Conservation (phyloP, 1,140 invertebrate genomes). For the Habropoda laboriosa region DNA sequence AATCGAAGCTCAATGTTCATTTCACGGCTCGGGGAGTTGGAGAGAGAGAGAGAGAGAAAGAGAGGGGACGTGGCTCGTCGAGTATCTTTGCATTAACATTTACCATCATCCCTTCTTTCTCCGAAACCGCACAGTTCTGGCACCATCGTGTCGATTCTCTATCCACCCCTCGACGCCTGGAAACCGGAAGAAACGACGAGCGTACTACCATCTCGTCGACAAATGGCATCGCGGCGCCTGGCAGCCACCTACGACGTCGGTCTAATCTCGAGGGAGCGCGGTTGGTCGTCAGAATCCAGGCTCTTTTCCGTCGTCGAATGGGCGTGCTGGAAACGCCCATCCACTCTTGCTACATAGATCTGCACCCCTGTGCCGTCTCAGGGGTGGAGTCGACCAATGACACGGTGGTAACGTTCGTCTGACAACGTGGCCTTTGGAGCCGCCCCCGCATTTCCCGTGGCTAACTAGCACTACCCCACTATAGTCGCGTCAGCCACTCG, state of each 20-base stretch:
- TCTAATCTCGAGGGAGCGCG: constrained; percentile 47
- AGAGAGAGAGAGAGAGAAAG: not conserved
- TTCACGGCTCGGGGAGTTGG: not conserved
- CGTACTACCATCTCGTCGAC: constrained; percentile 4
- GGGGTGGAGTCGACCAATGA: constrained; percentile 78
- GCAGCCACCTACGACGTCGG: constrained; percentile 38
- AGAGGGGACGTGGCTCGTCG: not conserved
- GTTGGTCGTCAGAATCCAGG: constrained; percentile 47
- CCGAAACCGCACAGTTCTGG: constrained; percentile 15
- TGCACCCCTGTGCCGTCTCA: constrained; percentile 33
- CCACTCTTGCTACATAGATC: constrained; percentile 53
- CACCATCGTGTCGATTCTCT: constrained; percentile 19
- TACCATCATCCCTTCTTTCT: constrained; percentile 47
- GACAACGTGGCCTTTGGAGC: constrained; percentile 75
- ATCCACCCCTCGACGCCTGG: not conserved
- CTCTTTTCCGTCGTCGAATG: constrained; percentile 45
- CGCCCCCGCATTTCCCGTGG: constrained; percentile 73
- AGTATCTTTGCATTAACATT: constrained; percentile 41
- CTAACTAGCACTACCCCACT: constrained; percentile 74
- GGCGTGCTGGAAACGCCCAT: constrained; percentile 63
- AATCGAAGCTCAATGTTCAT: constrained; percentile 22
- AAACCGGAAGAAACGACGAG: constrained; percentile 12
- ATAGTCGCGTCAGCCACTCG: constrained; percentile 76
- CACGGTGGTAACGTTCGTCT: constrained; percentile 74
- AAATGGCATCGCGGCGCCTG: constrained; percentile 27